Evolutionary conservation across 2,113 vertebrate genomes (phyloP), one percentile per base, ranked within the genome.

Genomic region (Corythaixoides concolor): DNA sequence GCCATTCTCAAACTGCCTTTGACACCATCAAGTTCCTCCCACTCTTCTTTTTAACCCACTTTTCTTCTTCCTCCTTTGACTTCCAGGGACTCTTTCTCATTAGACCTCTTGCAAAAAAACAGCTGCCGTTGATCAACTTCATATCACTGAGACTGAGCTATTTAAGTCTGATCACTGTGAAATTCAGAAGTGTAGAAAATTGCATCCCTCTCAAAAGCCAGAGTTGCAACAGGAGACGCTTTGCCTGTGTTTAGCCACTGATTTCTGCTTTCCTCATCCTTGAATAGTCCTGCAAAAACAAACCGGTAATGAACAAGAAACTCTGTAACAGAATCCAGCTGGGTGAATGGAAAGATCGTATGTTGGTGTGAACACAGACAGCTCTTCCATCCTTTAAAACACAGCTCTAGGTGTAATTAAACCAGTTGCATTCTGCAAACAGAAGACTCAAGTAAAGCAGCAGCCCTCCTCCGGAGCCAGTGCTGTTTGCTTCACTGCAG

Each of bases 271-370:
- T 89, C 66, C 60, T 66, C 49, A 91, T 88, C 53, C 69, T 78
- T 82, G 66, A 88, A 60, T 33, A 69, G 58, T 45, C 41, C 66
- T 88, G 85, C 70, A 88, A 96, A 95, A 95, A 58, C 62, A 89
- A 96, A 91, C 7, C 43, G 75, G 26, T 76, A 91, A 93, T 1
- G 2, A 53, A 53, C 0, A 12, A 84, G 67, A 96, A 94, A 68
- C 43, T 62, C 0, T 0, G 9, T 66, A 90, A 66, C 53, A 89
- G 63, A 77, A 88, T 73, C 67, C 70, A 77, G 17, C 30, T 80
- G 85, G 28, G 22, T 74, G 70, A 93, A 88, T 91, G 85, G 85
- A 85, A 91, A 91, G 62, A 68, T 91, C 1, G 0, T 53, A 78
- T 79, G 81, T 43, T 75, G 53, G 16, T 63, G 33, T 72, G 56